Percentiles rank a stretch among this genome's conserved stretches.
phyloP scores from a whole-genome alignment of 2,113 vertebrate genomes.

The Proteles cristata region DNA sequence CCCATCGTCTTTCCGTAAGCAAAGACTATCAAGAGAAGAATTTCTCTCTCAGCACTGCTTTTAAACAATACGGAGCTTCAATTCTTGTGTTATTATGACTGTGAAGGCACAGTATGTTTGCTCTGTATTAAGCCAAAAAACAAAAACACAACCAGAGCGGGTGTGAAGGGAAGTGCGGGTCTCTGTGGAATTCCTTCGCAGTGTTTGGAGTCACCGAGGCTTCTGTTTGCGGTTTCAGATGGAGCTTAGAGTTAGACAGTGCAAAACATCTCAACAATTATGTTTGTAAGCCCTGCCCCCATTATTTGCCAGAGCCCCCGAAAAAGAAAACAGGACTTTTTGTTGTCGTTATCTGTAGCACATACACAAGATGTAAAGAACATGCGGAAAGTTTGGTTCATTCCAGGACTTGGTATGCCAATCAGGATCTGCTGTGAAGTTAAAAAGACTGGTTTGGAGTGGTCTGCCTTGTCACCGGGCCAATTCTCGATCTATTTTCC shows the following conservation, averaged over 20 bases:
- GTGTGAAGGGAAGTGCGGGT: slow-evolving; percentile 53
- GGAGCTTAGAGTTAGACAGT: background rate
- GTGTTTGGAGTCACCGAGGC: background rate
- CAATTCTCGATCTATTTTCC: slow-evolving; percentile 67
- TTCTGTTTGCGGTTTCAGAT: slow-evolving; percentile 43
- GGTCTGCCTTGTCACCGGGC: slow-evolving; percentile 64
- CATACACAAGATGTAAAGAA: background rate
- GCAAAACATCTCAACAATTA: slow-evolving; percentile 2
- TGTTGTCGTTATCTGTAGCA: background rate
- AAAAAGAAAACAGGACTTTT: background rate
- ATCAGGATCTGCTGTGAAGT: slow-evolving; percentile 56
- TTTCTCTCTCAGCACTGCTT: background rate
- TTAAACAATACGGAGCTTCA: background rate
- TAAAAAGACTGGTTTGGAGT: slow-evolving; percentile 66
- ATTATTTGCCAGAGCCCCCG: slow-evolving; percentile 9
- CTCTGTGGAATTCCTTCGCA: background rate
- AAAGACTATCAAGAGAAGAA: background rate
- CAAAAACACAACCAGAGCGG: slow-evolving; percentile 44
- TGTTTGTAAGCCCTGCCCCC: background rate
- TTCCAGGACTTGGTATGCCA: slow-evolving; percentile 49
- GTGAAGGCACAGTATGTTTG: slow-evolving; percentile 61
- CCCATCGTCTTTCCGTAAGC: background rate
- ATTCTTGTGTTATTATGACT: slow-evolving; percentile 15
- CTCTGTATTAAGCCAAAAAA: slow-evolving; percentile 51
- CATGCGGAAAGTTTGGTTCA: background rate